These are phyloP conservation scores for Neoitamus cyanurus DNA, from an alignment of 2,888 invertebrate species.

Conservation along the genomic window DNA sequence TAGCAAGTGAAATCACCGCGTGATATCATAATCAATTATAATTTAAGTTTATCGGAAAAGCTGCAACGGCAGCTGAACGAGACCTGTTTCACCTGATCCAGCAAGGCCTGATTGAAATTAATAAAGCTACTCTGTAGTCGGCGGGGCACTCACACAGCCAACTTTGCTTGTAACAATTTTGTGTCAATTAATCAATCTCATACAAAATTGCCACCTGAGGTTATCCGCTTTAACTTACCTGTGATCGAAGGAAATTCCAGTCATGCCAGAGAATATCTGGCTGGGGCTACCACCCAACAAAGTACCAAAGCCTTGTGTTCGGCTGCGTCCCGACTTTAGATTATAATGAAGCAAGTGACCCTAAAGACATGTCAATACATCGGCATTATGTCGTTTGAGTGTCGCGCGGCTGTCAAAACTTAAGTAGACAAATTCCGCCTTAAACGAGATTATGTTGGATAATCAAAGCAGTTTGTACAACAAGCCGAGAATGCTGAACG, in stretches of 20 bases:
- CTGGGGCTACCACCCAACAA: background rate
- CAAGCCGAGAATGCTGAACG: background rate
- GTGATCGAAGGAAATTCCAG: constrained; percentile 9
- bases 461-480: background rate
- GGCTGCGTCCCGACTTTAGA: background rate
- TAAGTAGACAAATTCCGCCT: background rate
- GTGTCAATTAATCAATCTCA: constrained; percentile 11
- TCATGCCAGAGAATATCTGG: background rate
- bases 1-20: constrained; percentile 6
- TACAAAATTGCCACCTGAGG: background rate
- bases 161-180: background rate
- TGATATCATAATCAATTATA: constrained; percentile 11
- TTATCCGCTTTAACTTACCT: background rate
- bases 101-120: background rate
- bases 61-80: background rate
- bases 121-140: background rate
- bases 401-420: background rate
- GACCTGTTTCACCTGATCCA: background rate
- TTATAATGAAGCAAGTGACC: background rate
- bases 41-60: background rate
- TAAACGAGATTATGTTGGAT: constrained; percentile 9
- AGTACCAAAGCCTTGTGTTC: background rate
- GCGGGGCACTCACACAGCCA: background rate
- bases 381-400: background rate
- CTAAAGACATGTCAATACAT: background rate